Evolutionary conservation across 92 coral and sea anemone species (phyloP).

Genomic region (Isaurus tuberculatus): DNA sequence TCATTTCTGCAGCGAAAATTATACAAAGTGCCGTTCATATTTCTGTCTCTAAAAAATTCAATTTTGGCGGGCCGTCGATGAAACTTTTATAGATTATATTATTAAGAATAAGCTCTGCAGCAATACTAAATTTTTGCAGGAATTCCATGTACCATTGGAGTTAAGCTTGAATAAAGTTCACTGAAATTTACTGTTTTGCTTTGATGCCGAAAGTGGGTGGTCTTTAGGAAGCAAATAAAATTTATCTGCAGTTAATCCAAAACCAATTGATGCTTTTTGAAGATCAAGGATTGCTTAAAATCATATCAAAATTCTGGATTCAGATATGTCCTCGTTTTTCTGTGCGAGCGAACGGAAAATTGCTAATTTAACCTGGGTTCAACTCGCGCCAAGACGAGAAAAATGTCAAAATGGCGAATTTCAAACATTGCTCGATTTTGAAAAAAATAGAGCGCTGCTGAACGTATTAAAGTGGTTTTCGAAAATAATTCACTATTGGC

Average conservation of each 20-base stretch:
- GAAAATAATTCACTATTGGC: no score
- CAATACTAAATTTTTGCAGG: conserved; percentile 29
- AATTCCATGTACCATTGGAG: conserved; percentile 39
- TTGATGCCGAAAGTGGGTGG: conserved; percentile 39
- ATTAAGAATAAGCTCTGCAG: conserved; percentile 38
- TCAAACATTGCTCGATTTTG: conserved; percentile 28
- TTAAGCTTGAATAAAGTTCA: conserved; percentile 32
- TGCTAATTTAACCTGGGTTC: no score
- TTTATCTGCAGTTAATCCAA: conserved; percentile 32
- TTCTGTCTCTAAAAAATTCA: conserved; percentile 34
- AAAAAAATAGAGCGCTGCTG: no score
- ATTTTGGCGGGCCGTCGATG: conserved; percentile 33
- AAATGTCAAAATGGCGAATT: conserved; percentile 31
- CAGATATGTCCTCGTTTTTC: conserved; percentile 13
- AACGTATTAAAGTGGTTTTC: no score
- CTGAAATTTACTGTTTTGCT: conserved; percentile 37
- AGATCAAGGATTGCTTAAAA: conserved; percentile 37
- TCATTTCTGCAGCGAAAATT: conserved; percentile 35
- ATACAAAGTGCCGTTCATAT: conserved; percentile 36
- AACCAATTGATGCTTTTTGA: conserved; percentile 32
- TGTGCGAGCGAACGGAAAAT: no score
- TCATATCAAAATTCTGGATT: conserved; percentile 36
- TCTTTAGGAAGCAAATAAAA: conserved; percentile 31
- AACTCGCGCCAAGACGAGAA: conserved; percentile 18
- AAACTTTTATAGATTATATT: conserved; percentile 3